Conservation (phyloP, 2,113 vertebrate genomes). For the Aleadryas rufinucha region DNA sequence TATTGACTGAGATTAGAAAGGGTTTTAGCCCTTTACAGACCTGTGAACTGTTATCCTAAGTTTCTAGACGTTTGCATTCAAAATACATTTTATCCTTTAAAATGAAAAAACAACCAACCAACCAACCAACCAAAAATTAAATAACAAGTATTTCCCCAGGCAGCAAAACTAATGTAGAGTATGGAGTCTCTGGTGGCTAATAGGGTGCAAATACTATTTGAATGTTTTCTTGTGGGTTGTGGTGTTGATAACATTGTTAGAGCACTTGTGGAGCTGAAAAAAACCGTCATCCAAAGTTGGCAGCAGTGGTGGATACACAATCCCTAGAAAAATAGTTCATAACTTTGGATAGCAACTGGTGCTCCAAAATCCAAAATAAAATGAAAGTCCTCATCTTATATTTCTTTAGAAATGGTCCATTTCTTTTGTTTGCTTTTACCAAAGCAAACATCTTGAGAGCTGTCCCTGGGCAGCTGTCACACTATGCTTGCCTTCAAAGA, state of each 20-base stretch:
- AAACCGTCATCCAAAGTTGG: accelerated
- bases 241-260: neutral
- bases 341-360: neutral
- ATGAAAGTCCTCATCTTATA: accelerated
- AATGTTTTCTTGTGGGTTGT: neutral
- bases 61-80: neutral
- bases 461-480: neutral
- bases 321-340: neutral
- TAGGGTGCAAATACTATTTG: neutral
- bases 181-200: neutral
- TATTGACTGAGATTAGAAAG: neutral
- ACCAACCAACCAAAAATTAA: neutral
- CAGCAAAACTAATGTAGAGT: neutral
- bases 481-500: accelerated
- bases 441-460: neutral
- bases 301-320: neutral
- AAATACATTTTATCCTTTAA: neutral
- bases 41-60: neutral
- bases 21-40: neutral
- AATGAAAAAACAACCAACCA: neutral
- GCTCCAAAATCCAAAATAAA: neutral
- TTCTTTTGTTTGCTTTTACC: neutral
- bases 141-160: neutral
- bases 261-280: neutral
- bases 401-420: neutral